These are phyloP conservation scores for Cygnus olor DNA, from an alignment of 2,797 vertebrate genomes.

Conservation along the genomic window DNA sequence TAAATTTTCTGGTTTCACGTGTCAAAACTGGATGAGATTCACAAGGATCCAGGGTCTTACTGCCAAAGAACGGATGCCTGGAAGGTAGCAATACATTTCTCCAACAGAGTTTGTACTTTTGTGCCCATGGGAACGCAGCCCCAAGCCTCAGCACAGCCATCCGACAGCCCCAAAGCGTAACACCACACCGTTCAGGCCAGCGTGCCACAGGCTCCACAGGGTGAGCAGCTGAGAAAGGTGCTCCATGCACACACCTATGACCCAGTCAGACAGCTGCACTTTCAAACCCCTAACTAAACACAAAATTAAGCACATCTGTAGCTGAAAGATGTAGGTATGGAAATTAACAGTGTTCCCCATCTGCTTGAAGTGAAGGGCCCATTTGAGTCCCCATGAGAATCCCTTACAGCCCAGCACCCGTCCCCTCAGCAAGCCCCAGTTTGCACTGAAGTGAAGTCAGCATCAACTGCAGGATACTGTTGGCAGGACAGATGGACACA, in stretches of 20 bases:
- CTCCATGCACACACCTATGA: not conserved
- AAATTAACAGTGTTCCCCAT: not conserved
- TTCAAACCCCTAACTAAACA: not conserved
- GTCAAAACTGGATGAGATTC: not conserved
- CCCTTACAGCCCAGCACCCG: fast-evolving
- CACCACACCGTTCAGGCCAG: not conserved
- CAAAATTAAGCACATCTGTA: not conserved
- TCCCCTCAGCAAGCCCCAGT: fast-evolving
- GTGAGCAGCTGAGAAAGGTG: not conserved
- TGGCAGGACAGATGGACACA: not conserved
- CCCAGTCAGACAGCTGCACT: not conserved
- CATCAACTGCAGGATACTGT: not conserved
- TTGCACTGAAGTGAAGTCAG: not conserved
- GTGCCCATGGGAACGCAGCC: not conserved
- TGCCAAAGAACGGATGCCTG: not conserved
- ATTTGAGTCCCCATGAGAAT: fast-evolving
- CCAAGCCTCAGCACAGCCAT: not conserved
- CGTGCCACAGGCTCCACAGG: not conserved
- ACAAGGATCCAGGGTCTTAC: not conserved
- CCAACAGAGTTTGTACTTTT: fast-evolving
- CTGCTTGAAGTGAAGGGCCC: not conserved
- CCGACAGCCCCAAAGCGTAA: not conserved
- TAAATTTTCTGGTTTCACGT: not conserved
- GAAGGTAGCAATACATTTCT: not conserved
- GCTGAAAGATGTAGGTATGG: not conserved